Evolutionary conservation across 1,140 invertebrate species (phyloP).

Genomic region (Drosophila bipectinata): DNA sequence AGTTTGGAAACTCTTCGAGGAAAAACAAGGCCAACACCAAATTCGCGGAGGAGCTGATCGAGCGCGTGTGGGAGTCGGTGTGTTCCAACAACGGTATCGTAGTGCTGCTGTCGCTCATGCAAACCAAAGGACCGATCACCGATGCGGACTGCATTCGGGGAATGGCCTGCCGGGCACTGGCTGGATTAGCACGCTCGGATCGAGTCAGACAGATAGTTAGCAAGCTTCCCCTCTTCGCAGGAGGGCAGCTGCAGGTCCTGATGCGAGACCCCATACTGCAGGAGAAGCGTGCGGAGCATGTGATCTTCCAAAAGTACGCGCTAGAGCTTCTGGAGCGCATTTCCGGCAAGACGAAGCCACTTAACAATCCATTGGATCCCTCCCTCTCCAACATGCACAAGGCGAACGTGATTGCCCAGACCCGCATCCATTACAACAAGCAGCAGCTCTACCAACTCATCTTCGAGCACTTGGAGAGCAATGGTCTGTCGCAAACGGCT

Average conservation of each 20-base stretch:
- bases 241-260: conserved; percentile 94
- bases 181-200: conserved; percentile 95
- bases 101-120: conserved; percentile 93
- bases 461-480: conserved; percentile 92
- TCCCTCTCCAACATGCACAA: conserved; percentile 94
- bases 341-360: conserved; percentile 94
- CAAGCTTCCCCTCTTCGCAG: conserved; percentile 97
- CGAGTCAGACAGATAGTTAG: conserved; percentile 97
- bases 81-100: conserved; percentile 98
- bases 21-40: conserved; percentile 90
- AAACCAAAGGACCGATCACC: conserved; percentile 96
- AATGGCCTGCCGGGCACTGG: conserved; percentile 95
- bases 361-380: conserved; percentile 91
- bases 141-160: conserved; percentile 97
- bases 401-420: conserved; percentile 98
- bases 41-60: conserved; percentile 93
- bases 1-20: conserved; percentile 85
- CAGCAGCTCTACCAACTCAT: conserved; percentile 96
- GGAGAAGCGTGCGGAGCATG: conserved; percentile 97
- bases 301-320: conserved; percentile 97
- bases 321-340: conserved; percentile 95
- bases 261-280: conserved; percentile 98
- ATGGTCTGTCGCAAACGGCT: conserved; percentile 91
- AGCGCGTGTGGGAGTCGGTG: conserved; percentile 96
- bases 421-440: conserved; percentile 96